Percentiles rank a stretch among this genome's conserved stretches.
Conservation (phyloP, 2,113 vertebrate species). For the Corydoras sp. region DNA sequence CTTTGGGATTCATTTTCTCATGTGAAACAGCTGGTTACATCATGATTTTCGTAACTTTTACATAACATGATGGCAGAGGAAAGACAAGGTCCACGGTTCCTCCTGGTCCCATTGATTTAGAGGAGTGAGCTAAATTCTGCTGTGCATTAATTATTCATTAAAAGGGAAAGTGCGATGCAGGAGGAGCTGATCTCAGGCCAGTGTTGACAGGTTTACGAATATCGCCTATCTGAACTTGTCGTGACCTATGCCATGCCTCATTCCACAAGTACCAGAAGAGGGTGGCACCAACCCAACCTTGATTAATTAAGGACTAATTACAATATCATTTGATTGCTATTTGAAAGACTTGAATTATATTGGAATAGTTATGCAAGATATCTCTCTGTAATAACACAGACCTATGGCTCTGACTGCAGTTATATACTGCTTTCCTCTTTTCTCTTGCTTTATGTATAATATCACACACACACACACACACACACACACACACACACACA, state of each 20-base stretch:
- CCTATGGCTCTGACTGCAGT: constrained; percentile 1
- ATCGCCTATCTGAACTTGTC: neutral
- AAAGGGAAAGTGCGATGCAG: constrained; percentile 36
- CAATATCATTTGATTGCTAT: too few species aligned
- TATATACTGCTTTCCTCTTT: neutral
- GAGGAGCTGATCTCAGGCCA: neutral
- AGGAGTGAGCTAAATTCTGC: constrained; percentile 53
- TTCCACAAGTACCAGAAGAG: neutral
- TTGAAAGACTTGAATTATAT: too few species aligned
- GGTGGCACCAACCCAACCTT: too few species aligned
- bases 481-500: constrained; percentile 7
- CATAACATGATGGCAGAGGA: constrained; percentile 14
- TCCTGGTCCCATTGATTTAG: constrained; percentile 51
- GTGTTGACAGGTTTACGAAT: too few species aligned
- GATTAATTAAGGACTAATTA: too few species aligned
- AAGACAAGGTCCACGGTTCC: constrained; percentile 29
- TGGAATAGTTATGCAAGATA: too few species aligned
- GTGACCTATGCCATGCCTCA: neutral
- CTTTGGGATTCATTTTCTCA: neutral
- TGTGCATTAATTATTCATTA: constrained; percentile 62
- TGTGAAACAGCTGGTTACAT: neutral
- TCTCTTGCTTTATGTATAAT: neutral
- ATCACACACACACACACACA: constrained; percentile 3
- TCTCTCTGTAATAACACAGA: too few species aligned
- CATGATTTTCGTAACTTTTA: neutral